Evolutionary conservation across 1,140 invertebrate genomes (phyloP), one percentile per base, ranked within the genome.

Genomic region (Diachasma alloeum): DNA sequence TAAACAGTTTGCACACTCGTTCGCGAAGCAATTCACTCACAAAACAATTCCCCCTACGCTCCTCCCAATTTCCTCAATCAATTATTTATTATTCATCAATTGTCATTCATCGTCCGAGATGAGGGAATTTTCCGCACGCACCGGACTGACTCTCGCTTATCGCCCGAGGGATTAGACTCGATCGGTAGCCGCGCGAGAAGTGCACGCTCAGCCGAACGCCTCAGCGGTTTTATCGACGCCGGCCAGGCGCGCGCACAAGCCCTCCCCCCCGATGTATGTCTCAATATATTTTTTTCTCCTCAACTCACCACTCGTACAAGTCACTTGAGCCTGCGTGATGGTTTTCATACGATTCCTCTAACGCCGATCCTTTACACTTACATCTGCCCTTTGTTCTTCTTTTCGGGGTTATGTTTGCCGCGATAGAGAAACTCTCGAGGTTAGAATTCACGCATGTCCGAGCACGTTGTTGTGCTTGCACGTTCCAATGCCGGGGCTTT

Each of bases 191-290:
- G 83, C 85, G 83, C 82, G 85, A 84, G 83, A 80, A 88, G 85
- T 88, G 87, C 80, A 85, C 82, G 81, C 77, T 78, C 73, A 72
- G 26, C 70, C 79, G 77, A 79, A 68, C 69, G 80, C 80, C 80
- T 82, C 83, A 78, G 26, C 80, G 84, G 83, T 88, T 87, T 87
- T 87, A 88, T 88, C 83, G 82, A 82, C 76, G 81, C 83, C 77
- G 72, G 75, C 63, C 71, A 81, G 78, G 83, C 79, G 82, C 80
- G 80, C 79, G 78, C 82, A 80, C 81, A 22, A 22, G 31, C 63
- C 24, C 70, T 67, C 37, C 31, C 6, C 48, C 31, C 13, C 22
- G 10, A 36, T 48, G 39, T 24, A 13, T 26, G 1, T 26, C 22
- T 13, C 9, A 26, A 63, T 37, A 37, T 44, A 59, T 26, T 76